Percentiles rank a stretch among this genome's conserved stretches.
Evolutionary conservation across 2,888 invertebrate genomes (phyloP).

Genomic region (Apantesis nais): DNA sequence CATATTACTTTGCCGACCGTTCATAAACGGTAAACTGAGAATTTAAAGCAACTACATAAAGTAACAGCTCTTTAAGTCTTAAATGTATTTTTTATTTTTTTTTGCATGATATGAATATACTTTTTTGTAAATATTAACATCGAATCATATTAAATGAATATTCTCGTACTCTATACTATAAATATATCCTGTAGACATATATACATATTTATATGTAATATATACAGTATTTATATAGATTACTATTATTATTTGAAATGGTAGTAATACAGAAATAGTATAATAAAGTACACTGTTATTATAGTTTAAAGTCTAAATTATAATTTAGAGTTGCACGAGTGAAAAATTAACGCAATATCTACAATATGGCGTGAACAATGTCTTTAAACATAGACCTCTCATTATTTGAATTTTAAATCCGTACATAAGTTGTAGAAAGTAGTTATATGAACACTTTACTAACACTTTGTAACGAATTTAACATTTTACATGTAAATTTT

Average conservation of each 20-base stretch:
- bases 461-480: constrained; percentile 2
- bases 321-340: background rate
- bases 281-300: too few relatives aligned
- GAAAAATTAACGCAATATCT: background rate
- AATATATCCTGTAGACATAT: too few relatives aligned
- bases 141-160: too few relatives aligned
- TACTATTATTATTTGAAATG: too few relatives aligned
- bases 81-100: background rate
- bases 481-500: background rate
- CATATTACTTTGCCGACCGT: too few relatives aligned
- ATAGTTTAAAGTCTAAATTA: background rate
- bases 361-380: background rate
- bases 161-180: too few relatives aligned
- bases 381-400: background rate
- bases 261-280: too few relatives aligned
- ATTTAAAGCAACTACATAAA: background rate
- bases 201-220: too few relatives aligned
- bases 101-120: background rate
- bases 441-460: background rate
- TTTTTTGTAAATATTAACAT: too few relatives aligned
- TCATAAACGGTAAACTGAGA: background rate
- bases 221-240: too few relatives aligned
- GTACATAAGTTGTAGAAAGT: background rate
- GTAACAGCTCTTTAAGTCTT: background rate
- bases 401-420: constrained; percentile 2